Evolutionary conservation across 2,797 vertebrate species (phyloP), one percentile per base, ranked within the genome.

Genomic region (Phoxinus dragarum): DNA sequence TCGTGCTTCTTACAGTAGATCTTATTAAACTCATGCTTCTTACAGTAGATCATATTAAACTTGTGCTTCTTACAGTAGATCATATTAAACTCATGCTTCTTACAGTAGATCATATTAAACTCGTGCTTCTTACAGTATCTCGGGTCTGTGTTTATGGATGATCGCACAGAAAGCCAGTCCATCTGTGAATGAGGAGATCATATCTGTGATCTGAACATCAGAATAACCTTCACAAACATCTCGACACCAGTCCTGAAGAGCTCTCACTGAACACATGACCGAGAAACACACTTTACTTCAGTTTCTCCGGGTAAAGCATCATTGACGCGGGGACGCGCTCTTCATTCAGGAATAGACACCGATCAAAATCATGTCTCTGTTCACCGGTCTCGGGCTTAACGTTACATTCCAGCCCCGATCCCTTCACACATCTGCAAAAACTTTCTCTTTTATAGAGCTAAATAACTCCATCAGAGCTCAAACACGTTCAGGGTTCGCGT

Each of bases 91-190:
- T 23, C 21, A 16, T 19, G n/a, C 1, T 42, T 54, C 0, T 6
- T 59, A 59, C 56, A 61, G 73, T 14, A 27, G 59, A 61, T 61
- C 23, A 8, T 12, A 12, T 2, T 27, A 61, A 52, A 49, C 23
- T 16, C 56, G 4, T 76, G 16, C 14, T 91, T 97, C 97, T 98
- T 93, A 99, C 98, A 99, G 96, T 83, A 98, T 90, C 81, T 99
- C 97, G 5, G 98, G 97, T 91, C 97, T 96, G 95, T 96, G 95
- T 38, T 94, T 96, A 91, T 99, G 98, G 59, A 99, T 98, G 85
- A 99, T 97, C 86, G 98, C 98, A 94, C 98, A 99, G 90, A 98
- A 98, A 16, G 98, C 97, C 94, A 98, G 90, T n/a, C 98, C 98
- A 90, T 98, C 96, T 90, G 97, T 95, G 94, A 99, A 98, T 79